Percentiles rank a stretch among this genome's conserved stretches.
phyloP scores from a whole-genome alignment of 1,140 invertebrate genomes.

The Pararge aegeria region DNA sequence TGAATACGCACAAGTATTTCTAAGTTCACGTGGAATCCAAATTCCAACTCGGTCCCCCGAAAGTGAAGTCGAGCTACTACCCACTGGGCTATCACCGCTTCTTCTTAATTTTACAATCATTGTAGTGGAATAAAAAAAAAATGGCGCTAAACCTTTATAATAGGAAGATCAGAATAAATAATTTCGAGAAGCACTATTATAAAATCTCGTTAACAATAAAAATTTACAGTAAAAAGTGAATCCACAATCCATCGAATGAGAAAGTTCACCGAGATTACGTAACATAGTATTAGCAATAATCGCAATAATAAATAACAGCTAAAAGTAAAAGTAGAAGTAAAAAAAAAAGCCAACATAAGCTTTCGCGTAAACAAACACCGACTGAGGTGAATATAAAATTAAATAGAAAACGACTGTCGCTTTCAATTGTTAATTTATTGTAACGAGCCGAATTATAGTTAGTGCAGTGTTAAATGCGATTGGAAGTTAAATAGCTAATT shows the following conservation, averaged over 20 bases:
- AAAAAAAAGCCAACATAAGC: constrained; percentile 1
- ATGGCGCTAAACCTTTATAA: too few relatives aligned
- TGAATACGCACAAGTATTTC: too few relatives aligned
- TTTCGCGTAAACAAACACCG: constrained; percentile 9
- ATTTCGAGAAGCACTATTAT: too few relatives aligned
- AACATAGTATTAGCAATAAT: constrained; percentile 2
- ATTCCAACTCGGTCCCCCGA: too few relatives aligned
- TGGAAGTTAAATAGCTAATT: not conserved
- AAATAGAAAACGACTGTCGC: constrained; percentile 23
- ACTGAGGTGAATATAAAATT: constrained; percentile 18
- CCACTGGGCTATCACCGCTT: too few relatives aligned
- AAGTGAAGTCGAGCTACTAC: too few relatives aligned
- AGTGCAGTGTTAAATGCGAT: not conserved
- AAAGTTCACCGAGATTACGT: not conserved
- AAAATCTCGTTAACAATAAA: not conserved
- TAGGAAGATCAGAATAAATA: too few relatives aligned
- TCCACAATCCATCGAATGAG: not conserved
- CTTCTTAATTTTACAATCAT: too few relatives aligned
- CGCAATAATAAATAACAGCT: not conserved
- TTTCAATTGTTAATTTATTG: constrained; percentile 21
- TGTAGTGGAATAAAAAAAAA: too few relatives aligned
- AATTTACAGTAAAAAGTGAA: not conserved
- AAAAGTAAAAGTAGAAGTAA: constrained; percentile 26
- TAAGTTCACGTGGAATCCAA: too few relatives aligned
- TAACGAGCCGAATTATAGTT: constrained; percentile 5